Percentiles rank a stretch among this genome's conserved stretches.
These are phyloP conservation scores for Callyntrura sp. DNA, from an alignment of 2,888 invertebrate species.

Conservation along the genomic window DNA sequence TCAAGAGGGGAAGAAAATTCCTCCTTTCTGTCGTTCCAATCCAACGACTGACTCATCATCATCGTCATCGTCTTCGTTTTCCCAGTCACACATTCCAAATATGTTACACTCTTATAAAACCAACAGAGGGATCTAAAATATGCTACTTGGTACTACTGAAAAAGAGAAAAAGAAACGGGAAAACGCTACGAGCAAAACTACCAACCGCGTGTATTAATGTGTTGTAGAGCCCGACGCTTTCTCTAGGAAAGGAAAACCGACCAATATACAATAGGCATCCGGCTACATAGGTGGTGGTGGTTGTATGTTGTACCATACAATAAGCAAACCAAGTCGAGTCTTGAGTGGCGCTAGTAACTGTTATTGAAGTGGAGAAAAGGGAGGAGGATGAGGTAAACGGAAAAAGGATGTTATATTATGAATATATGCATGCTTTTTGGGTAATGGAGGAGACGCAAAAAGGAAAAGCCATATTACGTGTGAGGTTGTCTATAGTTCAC, in stretches of 20 bases:
- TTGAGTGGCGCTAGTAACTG: conserved; percentile 57
- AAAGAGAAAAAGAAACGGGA: conserved; percentile 18
- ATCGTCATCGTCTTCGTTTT: conserved; percentile 20
- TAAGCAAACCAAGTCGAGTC: conserved; percentile 11
- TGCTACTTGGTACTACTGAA: background rate
- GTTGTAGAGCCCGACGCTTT: conserved; percentile 42
- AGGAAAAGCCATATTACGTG: conserved; percentile 50
- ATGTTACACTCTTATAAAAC: too few relatives aligned
- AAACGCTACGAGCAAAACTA: background rate
- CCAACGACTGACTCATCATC: conserved; percentile 68
- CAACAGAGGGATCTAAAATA: too few relatives aligned
- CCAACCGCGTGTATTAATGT: background rate
- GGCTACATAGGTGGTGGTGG: too few relatives aligned
- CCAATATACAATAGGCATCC: conserved; percentile 35
- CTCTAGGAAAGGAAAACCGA: conserved; percentile 14
- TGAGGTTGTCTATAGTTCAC: background rate
- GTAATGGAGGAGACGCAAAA: conserved; percentile 22
- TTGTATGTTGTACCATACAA: background rate
- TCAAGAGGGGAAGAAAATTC: conserved; percentile 67
- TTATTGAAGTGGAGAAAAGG: conserved; percentile 53
- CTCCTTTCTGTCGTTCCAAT: conserved; percentile 61
- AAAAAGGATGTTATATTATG: conserved; percentile 60
- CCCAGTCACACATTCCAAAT: background rate
- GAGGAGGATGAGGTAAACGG: conserved; percentile 53
- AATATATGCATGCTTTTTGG: conserved; percentile 50